Percentiles rank a stretch among this genome's conserved stretches.
These are phyloP conservation scores for Sciurus carolinensis DNA, from an alignment of 2,797 vertebrate genomes.

Conservation along the genomic window DNA sequence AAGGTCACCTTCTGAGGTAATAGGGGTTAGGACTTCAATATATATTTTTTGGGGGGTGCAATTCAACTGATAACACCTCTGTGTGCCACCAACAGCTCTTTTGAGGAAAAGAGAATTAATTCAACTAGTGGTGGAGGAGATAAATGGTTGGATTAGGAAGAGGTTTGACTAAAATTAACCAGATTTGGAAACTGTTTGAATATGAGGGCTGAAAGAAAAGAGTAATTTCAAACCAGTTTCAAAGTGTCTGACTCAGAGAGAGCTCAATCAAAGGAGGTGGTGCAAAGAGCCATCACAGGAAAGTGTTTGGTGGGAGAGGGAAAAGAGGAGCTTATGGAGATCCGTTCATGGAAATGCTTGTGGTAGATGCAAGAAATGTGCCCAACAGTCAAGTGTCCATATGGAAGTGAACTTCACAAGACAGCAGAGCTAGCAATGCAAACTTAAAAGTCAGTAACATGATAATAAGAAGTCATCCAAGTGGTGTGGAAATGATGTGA, in stretches of 20 bases:
- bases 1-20: background rate
- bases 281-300: background rate
- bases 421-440: background rate
- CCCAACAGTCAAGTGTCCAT: background rate
- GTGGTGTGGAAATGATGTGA: background rate
- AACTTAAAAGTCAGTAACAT: background rate
- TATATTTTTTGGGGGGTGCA: background rate
- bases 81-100: background rate
- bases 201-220: background rate
- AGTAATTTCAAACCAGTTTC: background rate
- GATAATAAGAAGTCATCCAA: background rate
- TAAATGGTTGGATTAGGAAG: background rate
- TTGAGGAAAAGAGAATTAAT: background rate
- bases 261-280: background rate
- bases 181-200: background rate
- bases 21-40: background rate
- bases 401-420: background rate
- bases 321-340: background rate
- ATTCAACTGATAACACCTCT: background rate
- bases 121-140: background rate
- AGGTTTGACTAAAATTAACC: background rate
- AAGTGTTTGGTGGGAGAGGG: background rate
- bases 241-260: background rate
- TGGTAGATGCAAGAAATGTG: background rate
- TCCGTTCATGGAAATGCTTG: background rate